Base-by-base conservation (phyloP, 92 coral and sea anemone species). In the Nematostella vectensis region DNA sequence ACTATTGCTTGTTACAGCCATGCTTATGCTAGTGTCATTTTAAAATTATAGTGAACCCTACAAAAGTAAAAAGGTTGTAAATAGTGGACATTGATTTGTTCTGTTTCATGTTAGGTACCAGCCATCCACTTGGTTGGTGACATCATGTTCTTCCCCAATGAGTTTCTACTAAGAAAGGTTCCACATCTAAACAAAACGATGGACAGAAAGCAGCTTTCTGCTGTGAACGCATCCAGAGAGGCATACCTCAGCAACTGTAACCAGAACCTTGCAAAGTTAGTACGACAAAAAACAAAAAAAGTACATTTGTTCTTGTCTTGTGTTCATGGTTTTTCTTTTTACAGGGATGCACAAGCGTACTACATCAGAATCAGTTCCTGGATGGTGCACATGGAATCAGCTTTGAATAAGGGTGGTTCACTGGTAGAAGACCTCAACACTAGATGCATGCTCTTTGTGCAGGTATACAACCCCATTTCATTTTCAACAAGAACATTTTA, bases 331-430 rank as follows among this genome's bases (percentile, higher is more conserved):
- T 33, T 33, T 6, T 33, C 15, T 33, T 6, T 6, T 33, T 33
- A 10, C 26, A 91, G 98, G 38, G 98, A 91, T 54, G 88, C 96
- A 2, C 95, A 91, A 62, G 47, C 77, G 27, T 91, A 82, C 65
- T 76, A 78, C 69, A 79, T 91, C 78, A 88, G 80, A 54, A 93
- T 91, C 53, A 87, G 88, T 57, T 82, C 98, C 1, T 91, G 98
- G 98, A 91, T 91, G 98, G 91, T 91, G 0, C 77, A 78, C 50
- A 91, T 91, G 96, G 98, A 91, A 31, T 91, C 98, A 13, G 29
- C 62, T n/a, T 67, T 87, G 31, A 52, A 58, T 19, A 86, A 78
- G 44, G 85, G 81, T 0, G 85, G 79, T 9, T 55, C 79, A 17
- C 50, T 91, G 11, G 80, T 80, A 19, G 96, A 82, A 15, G 83